Evolutionary conservation across 2,797 vertebrate species (phyloP).

Genomic region (Moxostoma hubbsi): DNA sequence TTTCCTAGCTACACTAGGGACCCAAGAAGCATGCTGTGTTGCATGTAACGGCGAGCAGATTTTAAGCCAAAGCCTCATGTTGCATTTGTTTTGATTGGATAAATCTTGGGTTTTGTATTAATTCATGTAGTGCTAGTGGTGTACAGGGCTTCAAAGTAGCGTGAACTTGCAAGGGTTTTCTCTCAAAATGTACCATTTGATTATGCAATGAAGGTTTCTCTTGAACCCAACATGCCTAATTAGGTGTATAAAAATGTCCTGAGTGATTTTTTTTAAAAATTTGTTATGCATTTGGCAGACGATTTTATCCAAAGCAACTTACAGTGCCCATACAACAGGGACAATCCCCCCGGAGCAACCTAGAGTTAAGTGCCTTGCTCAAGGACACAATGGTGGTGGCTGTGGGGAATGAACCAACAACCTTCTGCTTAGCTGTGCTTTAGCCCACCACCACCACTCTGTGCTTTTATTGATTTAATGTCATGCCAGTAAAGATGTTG

Average conservation of each 20-base stretch:
- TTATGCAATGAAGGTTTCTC: neutral
- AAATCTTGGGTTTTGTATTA: conserved; percentile 1
- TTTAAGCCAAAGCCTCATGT: conserved; percentile 8
- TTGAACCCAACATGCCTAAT: neutral
- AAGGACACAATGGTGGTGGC: no score
- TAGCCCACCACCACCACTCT: no score
- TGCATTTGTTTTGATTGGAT: conserved; percentile 34
- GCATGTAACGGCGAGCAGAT: neutral
- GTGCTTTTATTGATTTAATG: no score
- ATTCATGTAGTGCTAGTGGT: neutral
- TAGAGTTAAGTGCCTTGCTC: no score
- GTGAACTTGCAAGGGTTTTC: neutral
- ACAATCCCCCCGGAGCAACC: no score
- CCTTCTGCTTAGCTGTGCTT: no score
- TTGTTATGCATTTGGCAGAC: no score
- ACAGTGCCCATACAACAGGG: no score
- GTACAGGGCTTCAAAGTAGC: neutral
- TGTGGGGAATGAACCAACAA: no score
- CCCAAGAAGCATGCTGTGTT: neutral
- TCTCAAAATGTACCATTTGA: conserved; percentile 1
- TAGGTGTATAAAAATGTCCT: neutral
- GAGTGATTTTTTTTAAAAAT: no score
- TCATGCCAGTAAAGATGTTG: neutral
- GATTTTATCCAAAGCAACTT: no score
- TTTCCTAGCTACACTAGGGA: neutral